These are phyloP conservation scores for Microplitis demolitor DNA, from an alignment of 1,140 invertebrate species.

Conservation along the genomic window DNA sequence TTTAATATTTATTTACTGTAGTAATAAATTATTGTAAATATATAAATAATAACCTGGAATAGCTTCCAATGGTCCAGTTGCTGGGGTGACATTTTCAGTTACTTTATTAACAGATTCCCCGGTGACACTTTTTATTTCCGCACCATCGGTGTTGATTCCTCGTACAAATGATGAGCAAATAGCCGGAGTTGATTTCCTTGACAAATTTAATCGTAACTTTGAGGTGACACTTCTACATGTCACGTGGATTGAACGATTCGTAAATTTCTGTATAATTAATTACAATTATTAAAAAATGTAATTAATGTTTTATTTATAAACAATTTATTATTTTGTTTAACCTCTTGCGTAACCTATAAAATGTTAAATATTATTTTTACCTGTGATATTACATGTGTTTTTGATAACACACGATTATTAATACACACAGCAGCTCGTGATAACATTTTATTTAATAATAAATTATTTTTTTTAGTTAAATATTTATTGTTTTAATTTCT, in stretches of 20 bases:
- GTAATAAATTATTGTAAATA: too few relatives aligned
- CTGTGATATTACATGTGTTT: constrained; percentile 17
- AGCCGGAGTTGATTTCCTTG: constrained; percentile 5
- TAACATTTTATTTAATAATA: constrained; percentile 14
- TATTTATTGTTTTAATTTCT: too few relatives aligned
- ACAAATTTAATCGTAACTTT: neutral
- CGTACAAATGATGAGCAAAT: neutral
- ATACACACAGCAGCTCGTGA: constrained; percentile 23
- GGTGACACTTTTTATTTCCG: neutral
- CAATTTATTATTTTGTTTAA: neutral
- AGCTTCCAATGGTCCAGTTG: neutral
- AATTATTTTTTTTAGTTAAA: too few relatives aligned
- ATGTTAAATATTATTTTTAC: constrained; percentile 13
- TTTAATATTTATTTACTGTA: too few relatives aligned
- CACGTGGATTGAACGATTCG: constrained; percentile 20
- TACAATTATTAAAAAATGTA: neutral
- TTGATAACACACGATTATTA: constrained; percentile 17
- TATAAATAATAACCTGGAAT: too few relatives aligned
- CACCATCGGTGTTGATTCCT: neutral
- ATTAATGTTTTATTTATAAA: neutral
- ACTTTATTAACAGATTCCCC: neutral
- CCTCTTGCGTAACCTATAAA: constrained; percentile 23
- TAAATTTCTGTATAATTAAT: constrained; percentile 20
- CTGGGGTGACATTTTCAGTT: neutral
- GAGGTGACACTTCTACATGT: constrained; percentile 1